Evolutionary conservation across 2,888 invertebrate genomes (phyloP), one percentile per base, ranked within the genome.

Genomic region (Tanaodytes sp.): DNA sequence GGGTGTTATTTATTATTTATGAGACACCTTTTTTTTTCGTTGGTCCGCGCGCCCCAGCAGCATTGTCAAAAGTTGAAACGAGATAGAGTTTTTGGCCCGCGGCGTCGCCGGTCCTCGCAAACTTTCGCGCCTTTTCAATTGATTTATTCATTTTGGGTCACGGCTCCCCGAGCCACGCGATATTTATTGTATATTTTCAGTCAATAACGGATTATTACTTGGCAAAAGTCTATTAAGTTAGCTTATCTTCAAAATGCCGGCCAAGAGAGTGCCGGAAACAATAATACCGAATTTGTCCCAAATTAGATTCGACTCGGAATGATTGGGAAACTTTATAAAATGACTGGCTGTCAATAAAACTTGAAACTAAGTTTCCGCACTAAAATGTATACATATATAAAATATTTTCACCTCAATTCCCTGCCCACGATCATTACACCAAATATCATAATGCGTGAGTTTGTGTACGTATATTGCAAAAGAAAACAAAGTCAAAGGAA

Each of bases 201-300:
- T 45, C 54, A 63, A 64, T 64, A 64, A 55, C 49, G 63, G 63
- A 55, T 55, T 64, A 64, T 63, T 63, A 63, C 63, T 63, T 63
- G 55, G 12, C 45, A 36, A 18, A 63, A 63, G 48, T 63, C 54
- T 49, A 63, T 63, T 63, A 55, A 63, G 55, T 55, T 63, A 49
- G 63, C 55, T 55, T 63, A 63, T 63, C 63, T 55, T 33, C 63
- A 33, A 3, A 54, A 54, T 54, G 16, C 36, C 46, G 39, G 18
- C 20, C 48, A 33, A 46, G 42, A 30, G 14, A 54, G 62, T 33
- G 33, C 51, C 54, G 63, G 63, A 63, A 63, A 63, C 63, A 63
- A 63, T 63, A 63, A 63, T 57, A 64, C 64, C 57, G 37, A 64
- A 64, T 16, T 64, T 49, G 64, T 55, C 54, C 48, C 49, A 64